These are phyloP conservation scores for Proterorhinus semilunaris DNA, from an alignment of 2,113 vertebrate species.

Conservation along the genomic window DNA sequence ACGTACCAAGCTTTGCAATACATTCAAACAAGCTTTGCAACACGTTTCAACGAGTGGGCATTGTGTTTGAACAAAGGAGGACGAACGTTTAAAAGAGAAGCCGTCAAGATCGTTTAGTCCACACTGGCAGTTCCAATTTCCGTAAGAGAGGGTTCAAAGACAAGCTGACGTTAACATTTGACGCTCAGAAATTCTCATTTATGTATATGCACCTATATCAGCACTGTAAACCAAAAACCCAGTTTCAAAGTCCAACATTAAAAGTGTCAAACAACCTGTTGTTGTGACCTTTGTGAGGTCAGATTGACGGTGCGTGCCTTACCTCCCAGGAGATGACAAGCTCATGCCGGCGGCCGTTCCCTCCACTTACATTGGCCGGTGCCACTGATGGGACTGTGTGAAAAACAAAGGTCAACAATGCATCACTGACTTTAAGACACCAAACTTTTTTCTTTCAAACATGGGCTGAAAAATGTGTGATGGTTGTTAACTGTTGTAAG, in stretches of 20 bases:
- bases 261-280: neutral
- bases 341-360: conserved; percentile 91
- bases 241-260: neutral
- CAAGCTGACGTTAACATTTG: neutral
- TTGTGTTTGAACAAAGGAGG: no score
- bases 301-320: conserved; percentile 44
- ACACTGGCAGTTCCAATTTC: no score
- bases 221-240: neutral
- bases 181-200: neutral
- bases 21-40: no score
- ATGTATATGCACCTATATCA: neutral
- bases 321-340: conserved; percentile 99
- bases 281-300: conserved; percentile 2
- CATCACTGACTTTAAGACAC: conserved; percentile 7
- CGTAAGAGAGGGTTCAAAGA: neutral
- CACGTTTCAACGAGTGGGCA: no score
- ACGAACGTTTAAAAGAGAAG: no score
- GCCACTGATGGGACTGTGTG: conserved; percentile 89
- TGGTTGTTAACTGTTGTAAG: neutral
- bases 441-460: conserved; percentile 10
- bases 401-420: conserved; percentile 41
- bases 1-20: no score
- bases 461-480: neutral
- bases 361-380: conserved; percentile 91
- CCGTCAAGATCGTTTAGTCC: no score